Percentiles rank a stretch among this genome's conserved stretches.
Evolutionary conservation across 2,113 vertebrate genomes (phyloP).

Genomic region (Campylomormyrus numenius): DNA sequence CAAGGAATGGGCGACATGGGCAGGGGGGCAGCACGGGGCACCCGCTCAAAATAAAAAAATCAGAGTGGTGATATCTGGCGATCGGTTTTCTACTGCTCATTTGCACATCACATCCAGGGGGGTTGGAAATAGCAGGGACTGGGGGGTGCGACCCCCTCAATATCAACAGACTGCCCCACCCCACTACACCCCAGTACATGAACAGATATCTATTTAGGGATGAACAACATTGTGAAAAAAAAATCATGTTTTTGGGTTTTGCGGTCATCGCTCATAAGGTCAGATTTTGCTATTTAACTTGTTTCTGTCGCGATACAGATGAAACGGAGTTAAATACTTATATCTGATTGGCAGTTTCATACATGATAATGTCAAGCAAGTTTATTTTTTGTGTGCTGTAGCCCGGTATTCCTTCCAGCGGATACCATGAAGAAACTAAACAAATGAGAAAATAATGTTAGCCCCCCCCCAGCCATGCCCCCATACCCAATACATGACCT

Average conservation of each 20-base stretch:
- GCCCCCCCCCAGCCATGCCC: no score
- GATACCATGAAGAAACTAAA: background rate
- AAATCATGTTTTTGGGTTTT: background rate
- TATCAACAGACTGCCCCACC: background rate
- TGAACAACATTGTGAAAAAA: background rate
- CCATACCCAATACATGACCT: background rate
- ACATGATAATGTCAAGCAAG: background rate
- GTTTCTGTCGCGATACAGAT: background rate
- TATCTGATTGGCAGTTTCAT: background rate
- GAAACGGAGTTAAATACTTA: background rate
- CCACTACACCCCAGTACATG: background rate
- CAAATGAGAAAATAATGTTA: background rate
- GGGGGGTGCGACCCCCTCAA: background rate
- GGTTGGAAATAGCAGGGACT: background rate
- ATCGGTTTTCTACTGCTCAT: background rate
- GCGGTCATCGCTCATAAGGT: no score
- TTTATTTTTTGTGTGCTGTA: background rate
- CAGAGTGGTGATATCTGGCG: background rate
- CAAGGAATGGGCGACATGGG: no score
- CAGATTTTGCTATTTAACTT: background rate
- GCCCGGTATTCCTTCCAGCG: background rate
- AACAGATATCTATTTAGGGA: background rate
- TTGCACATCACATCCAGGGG: background rate
- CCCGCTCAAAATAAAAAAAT: background rate
- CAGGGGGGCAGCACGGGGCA: background rate